A percentile compares a stretch with the other conserved stretches of the same genome.
These are phyloP conservation scores for Neocloeon triangulifer DNA, from an alignment of 1,140 invertebrate genomes.

Conservation along the genomic window DNA sequence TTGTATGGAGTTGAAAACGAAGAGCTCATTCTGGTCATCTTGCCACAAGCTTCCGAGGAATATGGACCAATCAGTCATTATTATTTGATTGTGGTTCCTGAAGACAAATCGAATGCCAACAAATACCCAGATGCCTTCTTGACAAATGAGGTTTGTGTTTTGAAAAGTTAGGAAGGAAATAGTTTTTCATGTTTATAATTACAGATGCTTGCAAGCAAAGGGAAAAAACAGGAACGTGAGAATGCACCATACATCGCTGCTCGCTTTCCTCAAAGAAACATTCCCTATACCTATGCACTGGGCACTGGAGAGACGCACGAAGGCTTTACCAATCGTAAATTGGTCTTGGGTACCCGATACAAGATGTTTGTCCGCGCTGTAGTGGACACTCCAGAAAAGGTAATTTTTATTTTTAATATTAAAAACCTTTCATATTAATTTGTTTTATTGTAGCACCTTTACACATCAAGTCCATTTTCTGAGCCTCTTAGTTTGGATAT, in stretches of 20 bases:
- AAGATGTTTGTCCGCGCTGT: slow-evolving; percentile 84
- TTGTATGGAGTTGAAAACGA: slow-evolving; percentile 70
- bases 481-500: slow-evolving; percentile 71
- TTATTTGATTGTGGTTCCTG: slow-evolving; percentile 85
- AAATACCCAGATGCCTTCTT: slow-evolving; percentile 77
- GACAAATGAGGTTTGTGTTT: slow-evolving; percentile 37
- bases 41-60: slow-evolving; percentile 90
- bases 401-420: too few relatives aligned
- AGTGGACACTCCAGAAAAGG: slow-evolving; percentile 79
- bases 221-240: slow-evolving; percentile 35
- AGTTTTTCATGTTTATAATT: too few relatives aligned
- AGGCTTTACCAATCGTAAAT: slow-evolving; percentile 66
- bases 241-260: slow-evolving; percentile 78
- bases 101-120: slow-evolving; percentile 44
- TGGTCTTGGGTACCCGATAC: slow-evolving; percentile 63
- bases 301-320: slow-evolving; percentile 75
- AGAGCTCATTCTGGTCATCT: slow-evolving; percentile 71
- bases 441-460: slow-evolving; percentile 39
- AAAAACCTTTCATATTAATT: too few relatives aligned
- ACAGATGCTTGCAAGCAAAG: slow-evolving; percentile 35
- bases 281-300: slow-evolving; percentile 75
- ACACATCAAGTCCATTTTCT: slow-evolving; percentile 86
- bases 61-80: slow-evolving; percentile 98
- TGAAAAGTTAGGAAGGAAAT: too few relatives aligned
- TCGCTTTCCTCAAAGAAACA: slow-evolving; percentile 73